A percentile compares a stretch with the other conserved stretches of the same genome.
phyloP scores from a whole-genome alignment of 2,113 vertebrate species.

The Zosterops borbonicus region DNA sequence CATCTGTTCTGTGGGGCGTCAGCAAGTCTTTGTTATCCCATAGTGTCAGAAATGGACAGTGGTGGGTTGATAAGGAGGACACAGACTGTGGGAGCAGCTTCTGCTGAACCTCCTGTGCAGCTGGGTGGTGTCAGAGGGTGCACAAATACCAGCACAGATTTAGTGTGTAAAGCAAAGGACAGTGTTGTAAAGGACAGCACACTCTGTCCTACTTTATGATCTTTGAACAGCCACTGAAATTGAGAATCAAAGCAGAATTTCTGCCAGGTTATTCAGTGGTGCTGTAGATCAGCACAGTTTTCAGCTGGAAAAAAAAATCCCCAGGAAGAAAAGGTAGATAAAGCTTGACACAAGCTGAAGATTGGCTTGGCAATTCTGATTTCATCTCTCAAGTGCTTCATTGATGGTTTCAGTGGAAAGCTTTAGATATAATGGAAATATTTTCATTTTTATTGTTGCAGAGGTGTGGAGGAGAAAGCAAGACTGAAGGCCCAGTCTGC shows the following conservation, averaged over 20 bases:
- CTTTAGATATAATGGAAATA: not conserved
- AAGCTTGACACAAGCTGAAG: not conserved
- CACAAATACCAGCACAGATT: not conserved
- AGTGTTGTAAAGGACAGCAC: not conserved
- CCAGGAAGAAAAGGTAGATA: not conserved
- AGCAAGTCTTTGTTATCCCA: not conserved
- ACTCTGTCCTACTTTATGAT: not conserved
- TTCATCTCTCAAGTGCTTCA: not conserved
- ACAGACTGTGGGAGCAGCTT: not conserved
- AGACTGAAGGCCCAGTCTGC: not conserved
- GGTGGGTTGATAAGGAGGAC: not conserved
- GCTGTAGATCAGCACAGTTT: not conserved
- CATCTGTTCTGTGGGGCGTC: accelerated
- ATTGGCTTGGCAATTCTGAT: not conserved
- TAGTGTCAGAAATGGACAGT: not conserved
- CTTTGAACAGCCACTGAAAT: not conserved
- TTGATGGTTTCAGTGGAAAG: not conserved
- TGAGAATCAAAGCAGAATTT: not conserved
- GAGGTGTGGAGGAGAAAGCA: not conserved
- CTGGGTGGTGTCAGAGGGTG: not conserved
- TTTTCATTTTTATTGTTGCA: not conserved
- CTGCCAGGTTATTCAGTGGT: not conserved
- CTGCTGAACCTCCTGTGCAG: not conserved
- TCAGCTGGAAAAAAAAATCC: not conserved
- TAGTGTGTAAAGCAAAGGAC: not conserved